A percentile compares a stretch with the other conserved stretches of the same genome.
phyloP scores from a whole-genome alignment of 2,797 vertebrate genomes.

The Astyanax mexicanus region DNA sequence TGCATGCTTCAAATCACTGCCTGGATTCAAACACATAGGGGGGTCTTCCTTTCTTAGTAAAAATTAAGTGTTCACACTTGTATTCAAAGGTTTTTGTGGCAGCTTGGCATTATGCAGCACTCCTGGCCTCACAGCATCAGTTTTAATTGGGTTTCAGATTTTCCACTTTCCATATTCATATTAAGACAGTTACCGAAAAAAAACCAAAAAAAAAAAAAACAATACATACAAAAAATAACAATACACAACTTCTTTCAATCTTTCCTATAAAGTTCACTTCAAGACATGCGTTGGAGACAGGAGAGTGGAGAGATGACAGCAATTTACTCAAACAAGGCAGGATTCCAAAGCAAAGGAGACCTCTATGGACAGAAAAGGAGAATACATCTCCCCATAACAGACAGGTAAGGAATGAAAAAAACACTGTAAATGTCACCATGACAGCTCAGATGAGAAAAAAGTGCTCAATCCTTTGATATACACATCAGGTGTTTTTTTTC shows the following conservation, averaged over 20 bases:
- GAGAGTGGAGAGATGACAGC: background rate
- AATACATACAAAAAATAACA: too few relatives aligned
- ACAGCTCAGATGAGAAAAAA: background rate
- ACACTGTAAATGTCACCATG: background rate
- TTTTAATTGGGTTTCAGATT: constrained; percentile 11
- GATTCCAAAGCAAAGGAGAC: constrained; percentile 75
- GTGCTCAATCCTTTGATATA: too few relatives aligned
- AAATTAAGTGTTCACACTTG: constrained; percentile 23
- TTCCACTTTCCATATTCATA: background rate
- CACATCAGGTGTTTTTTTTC: too few relatives aligned
- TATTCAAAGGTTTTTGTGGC: background rate
- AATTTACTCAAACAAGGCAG: constrained; percentile 2
- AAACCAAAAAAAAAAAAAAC: background rate
- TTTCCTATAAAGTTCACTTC: background rate
- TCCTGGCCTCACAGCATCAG: background rate
- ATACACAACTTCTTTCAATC: background rate
- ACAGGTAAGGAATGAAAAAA: background rate
- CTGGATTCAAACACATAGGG: constrained; percentile 12
- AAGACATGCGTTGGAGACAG: constrained; percentile 9
- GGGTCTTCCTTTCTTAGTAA: background rate
- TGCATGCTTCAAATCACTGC: constrained; percentile 8
- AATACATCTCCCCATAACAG: constrained; percentile 69
- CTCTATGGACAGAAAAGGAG: constrained; percentile 81
- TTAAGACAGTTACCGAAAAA: background rate
- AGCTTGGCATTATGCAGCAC: background rate